Percentiles rank a stretch among this genome's conserved stretches.
phyloP scores from a whole-genome alignment of 2,797 vertebrate species.

The Trematomus bernacchii region DNA sequence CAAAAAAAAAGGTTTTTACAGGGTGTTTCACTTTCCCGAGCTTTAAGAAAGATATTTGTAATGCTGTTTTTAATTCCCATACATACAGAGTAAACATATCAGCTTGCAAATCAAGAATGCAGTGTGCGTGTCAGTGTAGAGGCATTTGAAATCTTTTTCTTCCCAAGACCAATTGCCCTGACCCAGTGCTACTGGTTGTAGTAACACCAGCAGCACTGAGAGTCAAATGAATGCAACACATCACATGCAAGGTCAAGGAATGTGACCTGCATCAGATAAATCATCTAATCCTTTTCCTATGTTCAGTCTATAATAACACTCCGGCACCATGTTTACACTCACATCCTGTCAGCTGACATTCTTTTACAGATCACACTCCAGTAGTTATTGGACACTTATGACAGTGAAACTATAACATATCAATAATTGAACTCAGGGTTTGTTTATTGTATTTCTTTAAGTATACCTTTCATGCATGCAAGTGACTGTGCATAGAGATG shows the following conservation, averaged over 20 bases:
- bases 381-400: background rate
- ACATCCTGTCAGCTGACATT: conserved; percentile 36
- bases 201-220: conserved; percentile 17
- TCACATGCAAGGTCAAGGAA: conserved; percentile 61
- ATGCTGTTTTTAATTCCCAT: background rate
- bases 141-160: conserved; percentile 13
- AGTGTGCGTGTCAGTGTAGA: background rate
- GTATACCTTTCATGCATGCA: background rate
- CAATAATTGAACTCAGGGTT: background rate
- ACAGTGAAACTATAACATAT: background rate
- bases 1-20: background rate
- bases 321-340: conserved; percentile 33
- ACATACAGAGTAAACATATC: background rate
- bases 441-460: background rate
- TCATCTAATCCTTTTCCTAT: conserved; percentile 36
- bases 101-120: background rate
- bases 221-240: conserved; percentile 39
- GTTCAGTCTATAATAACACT: conserved; percentile 29
- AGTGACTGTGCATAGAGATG: background rate
- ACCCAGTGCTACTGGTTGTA: conserved; percentile 4
- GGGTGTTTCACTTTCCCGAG: background rate
- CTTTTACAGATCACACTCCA: conserved; percentile 14
- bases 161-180: conserved; percentile 7
- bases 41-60: background rate
- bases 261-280: conserved; percentile 42